These are phyloP conservation scores for Erinaceus europaeus DNA, from an alignment of 2,113 vertebrate genomes.

Conservation along the genomic window DNA sequence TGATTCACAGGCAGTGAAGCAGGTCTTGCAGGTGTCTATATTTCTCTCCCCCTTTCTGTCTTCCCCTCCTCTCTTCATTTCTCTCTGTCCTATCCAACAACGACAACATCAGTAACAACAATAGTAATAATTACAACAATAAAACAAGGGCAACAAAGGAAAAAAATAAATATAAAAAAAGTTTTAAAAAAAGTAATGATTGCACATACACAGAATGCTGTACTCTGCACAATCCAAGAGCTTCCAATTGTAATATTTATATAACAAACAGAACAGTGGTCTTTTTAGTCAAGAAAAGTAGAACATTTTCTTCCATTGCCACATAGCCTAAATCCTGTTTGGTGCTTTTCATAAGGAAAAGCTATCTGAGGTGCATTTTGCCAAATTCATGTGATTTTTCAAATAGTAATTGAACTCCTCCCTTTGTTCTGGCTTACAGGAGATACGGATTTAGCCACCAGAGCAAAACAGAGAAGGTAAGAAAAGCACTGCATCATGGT, in stretches of 20 bases:
- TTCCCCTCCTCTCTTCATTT: no score
- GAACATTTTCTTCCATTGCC: neutral
- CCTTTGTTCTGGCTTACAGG: slow-evolving; percentile 78
- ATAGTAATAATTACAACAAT: no score
- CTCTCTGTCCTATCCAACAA: no score
- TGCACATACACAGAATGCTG: neutral
- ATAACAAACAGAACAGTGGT: neutral
- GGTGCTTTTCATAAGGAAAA: slow-evolving; percentile 21
- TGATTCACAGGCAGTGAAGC: no score
- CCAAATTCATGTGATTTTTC: slow-evolving; percentile 14
- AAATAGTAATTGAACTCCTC: neutral
- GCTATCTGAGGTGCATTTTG: slow-evolving; percentile 23
- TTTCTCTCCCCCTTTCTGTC: no score
- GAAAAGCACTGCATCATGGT: slow-evolving; percentile 35
- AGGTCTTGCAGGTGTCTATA: no score
- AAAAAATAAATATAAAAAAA: no score
- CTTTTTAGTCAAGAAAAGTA: neutral
- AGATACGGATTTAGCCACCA: slow-evolving; percentile 93
- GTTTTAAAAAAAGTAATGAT: no score
- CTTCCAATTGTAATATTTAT: neutral
- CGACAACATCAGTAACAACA: no score
- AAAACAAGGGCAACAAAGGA: no score
- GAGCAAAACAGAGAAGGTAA: slow-evolving; percentile 90
- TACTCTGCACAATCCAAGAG: neutral
- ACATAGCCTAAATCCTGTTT: neutral